Evolutionary conservation across 2,888 invertebrate genomes (phyloP).

Genomic region (Sminthurides aquaticus): DNA sequence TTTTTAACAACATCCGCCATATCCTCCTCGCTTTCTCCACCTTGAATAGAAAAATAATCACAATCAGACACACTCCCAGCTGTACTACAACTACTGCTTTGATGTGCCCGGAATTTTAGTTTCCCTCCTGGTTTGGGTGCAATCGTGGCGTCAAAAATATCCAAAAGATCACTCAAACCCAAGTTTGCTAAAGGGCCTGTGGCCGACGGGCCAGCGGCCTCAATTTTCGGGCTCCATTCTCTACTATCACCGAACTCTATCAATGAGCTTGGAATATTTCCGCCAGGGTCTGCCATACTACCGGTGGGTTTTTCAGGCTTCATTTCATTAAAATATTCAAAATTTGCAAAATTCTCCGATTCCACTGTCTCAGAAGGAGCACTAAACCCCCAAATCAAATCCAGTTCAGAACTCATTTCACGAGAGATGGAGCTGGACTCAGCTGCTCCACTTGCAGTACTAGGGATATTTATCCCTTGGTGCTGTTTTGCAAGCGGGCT

Average conservation of each 20-base stretch:
- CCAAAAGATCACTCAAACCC: neutral
- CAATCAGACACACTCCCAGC: neutral
- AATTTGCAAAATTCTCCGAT: too few species aligned
- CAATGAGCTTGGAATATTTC: neutral
- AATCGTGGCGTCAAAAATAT: neutral
- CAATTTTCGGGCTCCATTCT: neutral
- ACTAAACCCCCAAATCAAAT: too few species aligned
- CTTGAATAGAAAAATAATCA: constrained; percentile 9
- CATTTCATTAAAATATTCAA: too few species aligned
- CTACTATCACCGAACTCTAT: neutral
- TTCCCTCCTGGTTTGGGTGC: neutral
- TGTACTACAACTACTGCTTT: neutral
- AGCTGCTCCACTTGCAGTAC: too few species aligned
- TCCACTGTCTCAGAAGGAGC: too few species aligned
- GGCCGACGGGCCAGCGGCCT: neutral
- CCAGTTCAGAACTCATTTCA: too few species aligned
- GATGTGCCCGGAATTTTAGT: neutral
- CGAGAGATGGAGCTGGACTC: too few species aligned
- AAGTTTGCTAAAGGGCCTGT: neutral
- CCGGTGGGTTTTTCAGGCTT: too few species aligned
- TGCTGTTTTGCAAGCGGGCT: neutral
- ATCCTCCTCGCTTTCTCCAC: constrained; percentile 1
- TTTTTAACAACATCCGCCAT: constrained; percentile 13
- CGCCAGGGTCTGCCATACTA: too few species aligned
- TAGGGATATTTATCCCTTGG: too few species aligned